Conservation (phyloP, 2,888 invertebrate genomes). For the Holacanthella duospinosa region DNA sequence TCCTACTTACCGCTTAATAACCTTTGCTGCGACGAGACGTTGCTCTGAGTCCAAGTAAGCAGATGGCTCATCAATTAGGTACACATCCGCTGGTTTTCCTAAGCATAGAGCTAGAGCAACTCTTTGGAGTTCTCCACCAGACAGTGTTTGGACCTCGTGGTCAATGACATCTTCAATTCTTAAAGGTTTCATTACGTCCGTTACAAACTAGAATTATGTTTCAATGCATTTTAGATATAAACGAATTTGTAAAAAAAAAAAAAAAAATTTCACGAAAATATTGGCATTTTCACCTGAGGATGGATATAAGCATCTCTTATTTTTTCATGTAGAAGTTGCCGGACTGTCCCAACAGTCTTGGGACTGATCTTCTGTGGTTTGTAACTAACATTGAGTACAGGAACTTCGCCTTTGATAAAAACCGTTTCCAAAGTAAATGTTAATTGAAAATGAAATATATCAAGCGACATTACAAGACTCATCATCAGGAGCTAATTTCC, state of each 20-base stretch:
- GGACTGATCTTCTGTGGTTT: constrained; percentile 99
- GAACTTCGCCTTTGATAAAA: constrained; percentile 62
- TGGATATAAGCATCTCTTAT: constrained; percentile 95
- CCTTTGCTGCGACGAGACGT: constrained; percentile 98
- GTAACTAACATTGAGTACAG: constrained; percentile 93
- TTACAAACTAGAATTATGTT: constrained; percentile 62
- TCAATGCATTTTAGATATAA: background rate
- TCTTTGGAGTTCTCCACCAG: constrained; percentile 97
- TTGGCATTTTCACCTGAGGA: constrained; percentile 66
- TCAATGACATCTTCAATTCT: constrained; percentile 95
- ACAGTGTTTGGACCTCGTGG: constrained; percentile 94
- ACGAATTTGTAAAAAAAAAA: background rate
- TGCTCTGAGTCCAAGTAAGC: constrained; percentile 99
- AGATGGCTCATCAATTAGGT: constrained; percentile 96
- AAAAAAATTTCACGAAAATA: constrained; percentile 2
- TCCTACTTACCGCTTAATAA: constrained; percentile 72
- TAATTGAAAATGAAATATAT: too few relatives aligned
- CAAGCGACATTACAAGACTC: constrained; percentile 56
- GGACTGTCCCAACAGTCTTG: constrained; percentile 84
- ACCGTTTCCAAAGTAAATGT: constrained; percentile 4
- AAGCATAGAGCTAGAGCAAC: constrained; percentile 92
- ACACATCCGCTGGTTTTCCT: constrained; percentile 97
- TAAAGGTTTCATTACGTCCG: constrained; percentile 97
- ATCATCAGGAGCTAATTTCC: constrained; percentile 81
- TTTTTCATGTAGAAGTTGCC: constrained; percentile 86